Conservation (phyloP, 2,888 invertebrate genomes). For the Diogma glabrata region DNA sequence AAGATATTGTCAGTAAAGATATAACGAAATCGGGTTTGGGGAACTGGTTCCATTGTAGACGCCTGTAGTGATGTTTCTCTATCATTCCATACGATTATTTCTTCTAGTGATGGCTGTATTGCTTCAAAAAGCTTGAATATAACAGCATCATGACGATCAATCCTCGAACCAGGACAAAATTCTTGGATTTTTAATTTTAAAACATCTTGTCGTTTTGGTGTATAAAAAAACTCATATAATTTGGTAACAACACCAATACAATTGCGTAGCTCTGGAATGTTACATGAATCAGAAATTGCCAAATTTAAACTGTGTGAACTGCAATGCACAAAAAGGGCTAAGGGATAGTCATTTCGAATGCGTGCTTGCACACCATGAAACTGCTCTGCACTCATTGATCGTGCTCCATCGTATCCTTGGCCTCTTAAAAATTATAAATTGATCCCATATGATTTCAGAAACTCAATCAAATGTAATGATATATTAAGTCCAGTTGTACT, state of each 20-base stretch:
- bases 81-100: neutral
- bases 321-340: neutral
- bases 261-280: neutral
- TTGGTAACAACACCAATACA: neutral
- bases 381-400: neutral
- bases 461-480: neutral
- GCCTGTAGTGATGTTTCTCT: neutral
- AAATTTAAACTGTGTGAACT: neutral
- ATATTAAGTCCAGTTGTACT: neutral
- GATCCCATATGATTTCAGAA: neutral
- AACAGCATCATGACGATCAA: neutral
- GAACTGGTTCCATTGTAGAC: neutral
- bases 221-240: constrained; percentile 3
- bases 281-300: neutral
- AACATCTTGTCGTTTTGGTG: neutral
- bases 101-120: neutral
- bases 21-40: neutral
- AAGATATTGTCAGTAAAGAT: neutral
- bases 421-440: neutral
- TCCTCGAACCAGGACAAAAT: neutral
- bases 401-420: neutral
- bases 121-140: neutral
- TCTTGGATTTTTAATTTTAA: neutral
- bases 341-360: neutral
- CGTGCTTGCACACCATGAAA: neutral